Conservation (phyloP, 2,113 vertebrate species). For the Anguilla rostrata region DNA sequence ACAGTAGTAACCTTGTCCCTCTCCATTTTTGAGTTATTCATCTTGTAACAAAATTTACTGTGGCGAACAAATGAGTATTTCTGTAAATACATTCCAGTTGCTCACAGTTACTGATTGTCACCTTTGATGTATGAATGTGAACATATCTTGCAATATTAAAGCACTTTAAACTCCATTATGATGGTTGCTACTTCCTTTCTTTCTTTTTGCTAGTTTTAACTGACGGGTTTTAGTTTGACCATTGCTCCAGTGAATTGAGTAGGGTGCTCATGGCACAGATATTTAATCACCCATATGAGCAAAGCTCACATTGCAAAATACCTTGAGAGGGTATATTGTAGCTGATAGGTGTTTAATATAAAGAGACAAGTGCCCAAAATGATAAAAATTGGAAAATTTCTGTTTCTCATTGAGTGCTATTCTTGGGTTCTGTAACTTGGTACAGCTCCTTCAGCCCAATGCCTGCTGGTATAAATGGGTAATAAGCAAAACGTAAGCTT, state of each 20-base stretch:
- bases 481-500: neutral
- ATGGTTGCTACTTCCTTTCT: neutral
- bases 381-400: neutral
- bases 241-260: neutral
- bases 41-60: neutral
- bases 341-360: neutral
- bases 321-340: neutral
- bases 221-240: neutral
- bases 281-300: neutral
- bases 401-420: neutral
- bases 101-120: conserved; percentile 5
- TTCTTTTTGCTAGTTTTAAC: neutral
- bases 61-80: neutral
- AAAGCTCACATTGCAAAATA: neutral
- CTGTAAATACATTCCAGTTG: conserved; percentile 4
- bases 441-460: neutral
- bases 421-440: neutral
- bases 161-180: conserved; percentile 25
- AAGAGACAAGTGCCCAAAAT: neutral
- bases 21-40: neutral
- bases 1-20: neutral
- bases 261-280: neutral
- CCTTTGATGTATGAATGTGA: conserved; percentile 27
- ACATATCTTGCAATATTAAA: conserved; percentile 28
- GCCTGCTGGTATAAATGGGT: neutral